Evolutionary conservation across 2,113 vertebrate genomes (phyloP).

Genomic region (Heteronetta atricapilla): DNA sequence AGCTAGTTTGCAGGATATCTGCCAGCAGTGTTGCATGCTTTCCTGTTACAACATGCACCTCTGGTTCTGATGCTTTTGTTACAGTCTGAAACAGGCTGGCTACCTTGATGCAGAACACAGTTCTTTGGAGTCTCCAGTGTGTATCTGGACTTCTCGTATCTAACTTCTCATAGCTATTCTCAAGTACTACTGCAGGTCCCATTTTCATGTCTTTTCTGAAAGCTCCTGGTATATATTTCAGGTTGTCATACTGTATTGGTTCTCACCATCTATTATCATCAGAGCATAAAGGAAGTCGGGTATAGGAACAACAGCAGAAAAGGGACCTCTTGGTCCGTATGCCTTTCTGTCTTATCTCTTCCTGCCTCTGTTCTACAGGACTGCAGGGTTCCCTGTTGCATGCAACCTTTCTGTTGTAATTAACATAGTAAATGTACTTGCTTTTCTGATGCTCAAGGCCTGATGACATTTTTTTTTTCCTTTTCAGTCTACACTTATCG

Average conservation of each 20-base stretch:
- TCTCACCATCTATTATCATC: not conserved
- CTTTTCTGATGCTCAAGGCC: not conserved
- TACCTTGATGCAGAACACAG: not conserved
- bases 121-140: not conserved
- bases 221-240: not conserved
- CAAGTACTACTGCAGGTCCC: not conserved
- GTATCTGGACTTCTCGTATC: not conserved
- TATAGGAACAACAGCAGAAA: not conserved
- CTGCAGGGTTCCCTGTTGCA: not conserved
- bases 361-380: not conserved
- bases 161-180: not conserved
- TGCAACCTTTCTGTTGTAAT: not conserved
- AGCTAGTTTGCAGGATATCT: not conserved
- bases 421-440: not conserved
- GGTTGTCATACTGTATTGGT: not conserved
- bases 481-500: not conserved
- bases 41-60: not conserved
- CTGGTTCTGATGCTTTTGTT: not conserved
- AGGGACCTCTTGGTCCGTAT: not conserved
- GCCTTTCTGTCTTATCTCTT: not conserved
- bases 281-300: not conserved
- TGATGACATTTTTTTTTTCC: not conserved
- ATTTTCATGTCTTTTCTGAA: not conserved
- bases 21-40: not conserved
- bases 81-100: not conserved